Conservation (phyloP, 2,113 vertebrate genomes). For the Opisthocomus hoazin region DNA sequence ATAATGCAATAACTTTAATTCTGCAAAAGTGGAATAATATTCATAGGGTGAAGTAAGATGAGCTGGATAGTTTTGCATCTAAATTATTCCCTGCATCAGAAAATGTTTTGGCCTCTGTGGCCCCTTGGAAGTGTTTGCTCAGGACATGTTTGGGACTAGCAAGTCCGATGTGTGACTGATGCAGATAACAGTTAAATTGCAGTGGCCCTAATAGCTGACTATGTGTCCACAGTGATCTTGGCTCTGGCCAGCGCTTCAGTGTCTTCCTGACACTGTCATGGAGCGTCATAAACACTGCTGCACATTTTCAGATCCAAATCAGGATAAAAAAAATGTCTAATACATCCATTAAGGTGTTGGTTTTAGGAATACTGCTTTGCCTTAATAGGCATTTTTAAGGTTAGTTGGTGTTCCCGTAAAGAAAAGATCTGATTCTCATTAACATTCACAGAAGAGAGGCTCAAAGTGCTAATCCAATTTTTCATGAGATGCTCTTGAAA, state of each 20-base stretch:
- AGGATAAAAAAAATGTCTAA: not conserved
- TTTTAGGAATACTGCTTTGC: not conserved
- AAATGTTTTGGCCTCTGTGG: not conserved
- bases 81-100: not conserved
- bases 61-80: not conserved
- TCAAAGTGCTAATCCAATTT: not conserved
- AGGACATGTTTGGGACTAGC: not conserved
- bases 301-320: not conserved
- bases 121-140: not conserved
- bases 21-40: not conserved
- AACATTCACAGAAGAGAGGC: not conserved
- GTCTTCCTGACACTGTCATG: not conserved
- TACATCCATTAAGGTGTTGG: not conserved
- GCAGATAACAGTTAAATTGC: not conserved
- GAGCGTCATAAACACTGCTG: not conserved
- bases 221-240: not conserved
- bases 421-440: not conserved
- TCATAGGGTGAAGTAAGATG: not conserved
- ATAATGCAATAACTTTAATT: not conserved
- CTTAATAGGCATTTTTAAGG: not conserved
- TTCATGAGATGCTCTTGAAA: not conserved
- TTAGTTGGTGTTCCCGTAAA: not conserved
- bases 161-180: not conserved
- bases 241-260: not conserved
- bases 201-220: not conserved